phyloP scores from a whole-genome alignment of 2,113 vertebrate genomes.

The Rhinichthys klamathensis region DNA sequence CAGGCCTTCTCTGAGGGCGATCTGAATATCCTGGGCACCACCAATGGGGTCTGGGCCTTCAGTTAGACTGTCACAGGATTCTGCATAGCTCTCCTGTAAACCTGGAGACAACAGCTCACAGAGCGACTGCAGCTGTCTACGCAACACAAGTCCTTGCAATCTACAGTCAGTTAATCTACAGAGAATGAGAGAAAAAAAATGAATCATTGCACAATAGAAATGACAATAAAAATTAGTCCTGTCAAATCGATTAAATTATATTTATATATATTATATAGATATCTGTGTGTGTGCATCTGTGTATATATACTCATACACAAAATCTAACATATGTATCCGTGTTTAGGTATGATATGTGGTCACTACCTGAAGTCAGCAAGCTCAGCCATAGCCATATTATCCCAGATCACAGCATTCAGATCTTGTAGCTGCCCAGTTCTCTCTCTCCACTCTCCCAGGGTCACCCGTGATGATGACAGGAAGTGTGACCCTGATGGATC shows the following conservation, averaged over 20 bases:
- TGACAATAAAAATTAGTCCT: not conserved
- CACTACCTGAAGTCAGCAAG: conserved; percentile 87
- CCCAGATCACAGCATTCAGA: conserved; percentile 84
- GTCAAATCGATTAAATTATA: no score
- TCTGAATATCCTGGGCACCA: conserved; percentile 82
- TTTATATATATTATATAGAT: no score
- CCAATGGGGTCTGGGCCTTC: conserved; percentile 70
- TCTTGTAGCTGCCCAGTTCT: conserved; percentile 87
- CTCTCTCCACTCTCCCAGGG: conserved; percentile 88
- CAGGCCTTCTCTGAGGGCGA: conserved; percentile 77
- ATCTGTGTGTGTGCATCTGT: no score
- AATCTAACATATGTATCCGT: not conserved
- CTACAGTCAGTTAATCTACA: conserved; percentile 80
- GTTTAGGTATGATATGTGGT: not conserved
- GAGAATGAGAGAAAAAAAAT: conserved; percentile 20
- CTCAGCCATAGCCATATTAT: conserved; percentile 83
- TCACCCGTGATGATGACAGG: conserved; percentile 83
- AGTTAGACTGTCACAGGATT: conserved; percentile 81
- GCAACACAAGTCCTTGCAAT: conserved; percentile 84
- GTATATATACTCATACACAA: no score
- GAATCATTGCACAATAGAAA: not conserved
- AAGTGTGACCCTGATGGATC: conserved; percentile 80
- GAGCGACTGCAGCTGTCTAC: conserved; percentile 82
- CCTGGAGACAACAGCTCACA: conserved; percentile 81
- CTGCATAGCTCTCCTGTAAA: conserved; percentile 80